Evolutionary conservation across 2,888 invertebrate genomes (phyloP).

Genomic region (Cephus rjabovi): DNA sequence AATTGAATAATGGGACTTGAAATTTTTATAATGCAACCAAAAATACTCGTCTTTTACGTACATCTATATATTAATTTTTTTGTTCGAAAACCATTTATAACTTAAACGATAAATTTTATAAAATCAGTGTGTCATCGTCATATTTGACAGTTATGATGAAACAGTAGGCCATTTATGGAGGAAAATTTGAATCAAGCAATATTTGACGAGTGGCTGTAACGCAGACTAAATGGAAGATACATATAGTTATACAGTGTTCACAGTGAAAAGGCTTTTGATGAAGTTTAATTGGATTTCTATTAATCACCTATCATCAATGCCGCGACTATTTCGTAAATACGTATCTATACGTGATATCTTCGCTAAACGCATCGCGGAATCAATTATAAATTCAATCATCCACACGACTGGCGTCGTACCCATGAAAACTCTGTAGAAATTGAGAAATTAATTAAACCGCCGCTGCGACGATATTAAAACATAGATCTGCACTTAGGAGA

Average conservation of each 20-base stretch:
- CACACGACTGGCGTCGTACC: neutral
- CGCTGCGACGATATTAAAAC: slow-evolving; percentile 39
- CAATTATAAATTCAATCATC: neutral
- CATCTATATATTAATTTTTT: too few species aligned
- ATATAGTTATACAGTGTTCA: neutral
- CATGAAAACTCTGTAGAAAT: slow-evolving; percentile 11
- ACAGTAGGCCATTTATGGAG: neutral
- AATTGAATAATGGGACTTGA: neutral
- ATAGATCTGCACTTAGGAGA: slow-evolving; percentile 47
- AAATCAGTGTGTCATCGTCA: neutral
- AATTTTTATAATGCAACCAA: neutral
- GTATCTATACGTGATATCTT: neutral
- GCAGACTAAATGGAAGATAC: neutral
- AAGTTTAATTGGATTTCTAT: neutral
- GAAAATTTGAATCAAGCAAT: neutral
- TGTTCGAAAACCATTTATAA: too few species aligned
- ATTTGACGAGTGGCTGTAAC: neutral
- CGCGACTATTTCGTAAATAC: neutral
- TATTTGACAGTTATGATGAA: neutral
- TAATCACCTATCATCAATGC: neutral
- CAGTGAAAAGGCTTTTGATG: neutral
- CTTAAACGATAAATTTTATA: too few species aligned
- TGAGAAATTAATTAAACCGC: slow-evolving; percentile 46
- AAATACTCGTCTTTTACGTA: too few species aligned
- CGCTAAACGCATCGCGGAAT: neutral